phyloP scores from a whole-genome alignment of 2,888 invertebrate genomes.

The Beris morrisii region DNA sequence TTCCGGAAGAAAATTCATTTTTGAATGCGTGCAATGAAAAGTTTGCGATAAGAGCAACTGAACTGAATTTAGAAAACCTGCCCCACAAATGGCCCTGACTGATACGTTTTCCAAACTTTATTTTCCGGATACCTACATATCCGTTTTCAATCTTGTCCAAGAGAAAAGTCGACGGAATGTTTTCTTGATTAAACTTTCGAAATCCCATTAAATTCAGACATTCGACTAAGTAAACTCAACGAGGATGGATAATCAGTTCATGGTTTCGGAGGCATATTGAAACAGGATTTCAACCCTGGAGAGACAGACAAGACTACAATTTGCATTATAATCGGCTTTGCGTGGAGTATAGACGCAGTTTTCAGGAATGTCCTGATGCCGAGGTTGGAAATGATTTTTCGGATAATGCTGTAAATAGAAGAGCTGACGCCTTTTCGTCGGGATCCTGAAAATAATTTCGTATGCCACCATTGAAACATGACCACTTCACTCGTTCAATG shows the following conservation, averaged over 20 bases:
- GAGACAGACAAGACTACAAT: not conserved
- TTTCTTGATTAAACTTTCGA: slow-evolving; percentile 21
- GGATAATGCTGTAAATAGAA: slow-evolving; percentile 6
- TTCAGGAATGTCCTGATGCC: not conserved
- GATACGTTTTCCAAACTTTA: too few species aligned
- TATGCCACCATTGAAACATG: not conserved
- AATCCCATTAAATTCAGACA: slow-evolving; percentile 25
- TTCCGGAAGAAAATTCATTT: too few species aligned
- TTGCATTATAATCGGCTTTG: slow-evolving; percentile 15
- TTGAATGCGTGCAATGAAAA: too few species aligned
- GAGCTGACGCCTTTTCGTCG: slow-evolving; percentile 1
- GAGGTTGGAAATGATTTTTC: not conserved
- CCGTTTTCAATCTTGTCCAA: too few species aligned
- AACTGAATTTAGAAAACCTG: too few species aligned
- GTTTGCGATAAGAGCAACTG: too few species aligned
- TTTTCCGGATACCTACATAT: too few species aligned
- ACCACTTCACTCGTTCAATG: not conserved
- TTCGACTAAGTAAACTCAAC: not conserved
- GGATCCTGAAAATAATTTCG: not conserved
- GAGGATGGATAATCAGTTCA: slow-evolving; percentile 19
- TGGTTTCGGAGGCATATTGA: slow-evolving; percentile 4
- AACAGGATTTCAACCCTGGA: too few species aligned
- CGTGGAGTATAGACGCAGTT: not conserved
- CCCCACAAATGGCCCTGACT: too few species aligned
- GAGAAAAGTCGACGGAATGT: not conserved